Evolutionary conservation across 2,797 vertebrate species (phyloP), one percentile per base, ranked within the genome.

Genomic region (Rhinophrynus dorsalis): DNA sequence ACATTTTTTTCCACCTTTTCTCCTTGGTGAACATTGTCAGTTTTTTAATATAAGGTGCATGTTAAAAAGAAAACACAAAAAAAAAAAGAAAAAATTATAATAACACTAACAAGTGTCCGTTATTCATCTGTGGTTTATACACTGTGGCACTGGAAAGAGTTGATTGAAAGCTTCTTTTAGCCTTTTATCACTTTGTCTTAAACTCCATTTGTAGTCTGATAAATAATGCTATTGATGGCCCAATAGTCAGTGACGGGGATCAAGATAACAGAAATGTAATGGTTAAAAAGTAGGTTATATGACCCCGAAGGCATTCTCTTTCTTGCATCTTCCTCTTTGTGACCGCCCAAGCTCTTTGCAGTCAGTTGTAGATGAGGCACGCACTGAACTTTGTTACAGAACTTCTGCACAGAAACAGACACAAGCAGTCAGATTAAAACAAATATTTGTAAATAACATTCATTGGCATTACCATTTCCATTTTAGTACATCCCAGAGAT

Each of bases 41-140:
- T 87, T 86, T 78, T 91, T 66, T 59, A 58, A 66, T 73, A 92
- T 91, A 92, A 92, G 93, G 92, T 92, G 93, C 89, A 81, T 85
- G 74, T 84, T 88, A 86, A 90, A 84, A 84, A 80, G 75, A 78
- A 83, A 75, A 81, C 32, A 58, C 57, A 62, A 20, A 57, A 77
- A 66, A 0, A 17, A 76, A 86, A 85, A 83, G 11, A n/a, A 18
- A 68, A 68, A 76, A 73, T 24, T 54, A 80, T 75, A 52, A 62
- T 56, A 75, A 74, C 37, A 1, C 75, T 70, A 75, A 70, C 67
- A 80, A 30, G 45, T 58, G 60, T 66, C 69, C 69, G 54, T 62
- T 66, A 58, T 58, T 72, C 47, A n/a, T 62, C 58, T 56, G 33
- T 38, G 42, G 59, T 54, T 26, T 44, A 57, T 59, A 66, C 33